Evolutionary conservation across 2,113 vertebrate genomes (phyloP).

Genomic region (Micronycteris hirsuta): DNA sequence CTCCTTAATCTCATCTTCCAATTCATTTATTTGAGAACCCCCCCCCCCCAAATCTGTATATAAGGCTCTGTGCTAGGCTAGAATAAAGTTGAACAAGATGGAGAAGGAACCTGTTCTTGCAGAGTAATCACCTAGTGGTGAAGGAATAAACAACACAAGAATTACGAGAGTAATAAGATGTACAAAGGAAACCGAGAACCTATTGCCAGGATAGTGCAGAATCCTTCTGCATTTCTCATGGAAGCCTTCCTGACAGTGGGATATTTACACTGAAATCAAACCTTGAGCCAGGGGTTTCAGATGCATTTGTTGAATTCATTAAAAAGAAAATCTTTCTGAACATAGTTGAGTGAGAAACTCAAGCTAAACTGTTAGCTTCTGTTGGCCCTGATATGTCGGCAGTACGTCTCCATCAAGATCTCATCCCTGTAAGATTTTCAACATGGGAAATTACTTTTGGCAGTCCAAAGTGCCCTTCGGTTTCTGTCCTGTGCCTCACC

Average conservation of each 20-base stretch:
- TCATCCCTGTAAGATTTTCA: neutral
- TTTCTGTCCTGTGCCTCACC: fast-evolving
- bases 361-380: neutral
- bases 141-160: neutral
- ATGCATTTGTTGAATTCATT: neutral
- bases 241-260: neutral
- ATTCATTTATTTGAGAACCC: neutral
- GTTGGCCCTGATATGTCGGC: neutral
- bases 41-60: neutral
- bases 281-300: neutral
- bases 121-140: neutral
- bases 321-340: neutral
- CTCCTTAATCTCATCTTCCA: neutral
- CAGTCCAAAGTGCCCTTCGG: neutral
- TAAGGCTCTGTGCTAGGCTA: neutral
- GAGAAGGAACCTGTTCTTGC: neutral
- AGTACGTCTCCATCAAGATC: neutral
- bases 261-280: neutral
- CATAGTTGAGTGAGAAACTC: neutral
- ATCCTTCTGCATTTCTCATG: fast-evolving
- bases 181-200: neutral
- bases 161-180: neutral
- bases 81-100: neutral
- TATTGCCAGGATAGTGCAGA: neutral
- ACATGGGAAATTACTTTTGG: neutral